phyloP scores from a whole-genome alignment of 35 echinoderm and acorn worm genomes.

The Apostichopus californicus region DNA sequence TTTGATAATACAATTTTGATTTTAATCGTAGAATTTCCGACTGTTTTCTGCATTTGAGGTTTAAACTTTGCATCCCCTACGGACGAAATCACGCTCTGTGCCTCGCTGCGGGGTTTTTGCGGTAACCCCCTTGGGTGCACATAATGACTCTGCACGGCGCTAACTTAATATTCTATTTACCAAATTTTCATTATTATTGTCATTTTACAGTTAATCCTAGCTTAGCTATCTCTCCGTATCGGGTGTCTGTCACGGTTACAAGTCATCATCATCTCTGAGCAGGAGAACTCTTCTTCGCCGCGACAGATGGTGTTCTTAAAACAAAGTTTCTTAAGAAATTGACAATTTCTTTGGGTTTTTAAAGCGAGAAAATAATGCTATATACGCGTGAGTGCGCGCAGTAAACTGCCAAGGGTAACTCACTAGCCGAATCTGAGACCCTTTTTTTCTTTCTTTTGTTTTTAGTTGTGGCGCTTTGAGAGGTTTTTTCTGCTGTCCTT shows the following conservation, averaged over 20 bases:
- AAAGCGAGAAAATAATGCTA: slow-evolving; percentile 7
- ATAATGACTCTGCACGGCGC: slow-evolving; percentile 43
- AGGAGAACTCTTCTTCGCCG: neutral
- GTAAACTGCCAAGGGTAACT: slow-evolving; percentile 7
- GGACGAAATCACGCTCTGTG: slow-evolving; percentile 27
- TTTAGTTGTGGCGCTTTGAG: neutral
- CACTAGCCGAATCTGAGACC: slow-evolving; percentile 24
- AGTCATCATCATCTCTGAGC: neutral
- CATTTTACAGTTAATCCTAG: slow-evolving; percentile 44
- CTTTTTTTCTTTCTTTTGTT: too few relatives aligned
- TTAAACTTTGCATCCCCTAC: slow-evolving; percentile 28
- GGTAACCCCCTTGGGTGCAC: slow-evolving; percentile 12
- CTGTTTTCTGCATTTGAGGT: slow-evolving; percentile 43
- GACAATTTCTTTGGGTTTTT: slow-evolving; percentile 8
- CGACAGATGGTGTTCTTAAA: slow-evolving; percentile 45
- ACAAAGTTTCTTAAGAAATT: slow-evolving; percentile 40
- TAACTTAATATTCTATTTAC: slow-evolving; percentile 60
- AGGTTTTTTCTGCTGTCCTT: neutral
- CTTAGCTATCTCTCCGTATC: slow-evolving; percentile 11
- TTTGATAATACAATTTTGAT: slow-evolving; percentile 55
- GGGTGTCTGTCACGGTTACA: slow-evolving; percentile 35
- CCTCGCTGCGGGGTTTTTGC: slow-evolving; percentile 21
- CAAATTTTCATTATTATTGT: slow-evolving; percentile 57
- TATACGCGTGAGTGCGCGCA: slow-evolving; percentile 41
- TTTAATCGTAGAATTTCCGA: slow-evolving; percentile 26